Conservation (phyloP, 2,113 vertebrate species). For the Brachypteracias leptosomus region DNA sequence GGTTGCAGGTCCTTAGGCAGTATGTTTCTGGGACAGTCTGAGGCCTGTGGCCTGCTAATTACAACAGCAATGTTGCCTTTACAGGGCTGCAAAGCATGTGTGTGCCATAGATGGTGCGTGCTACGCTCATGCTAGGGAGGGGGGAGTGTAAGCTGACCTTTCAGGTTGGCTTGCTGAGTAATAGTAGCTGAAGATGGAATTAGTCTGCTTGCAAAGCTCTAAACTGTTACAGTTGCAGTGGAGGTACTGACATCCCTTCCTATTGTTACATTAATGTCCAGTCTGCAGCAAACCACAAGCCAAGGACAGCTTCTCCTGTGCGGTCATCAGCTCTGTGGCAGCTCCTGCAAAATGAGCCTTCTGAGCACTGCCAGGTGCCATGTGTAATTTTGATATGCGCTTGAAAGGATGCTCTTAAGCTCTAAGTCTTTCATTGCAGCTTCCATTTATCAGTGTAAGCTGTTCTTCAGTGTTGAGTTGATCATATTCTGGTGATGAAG, state of each 20-base stretch:
- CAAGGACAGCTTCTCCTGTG: not conserved
- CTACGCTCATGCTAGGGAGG: fast-evolving
- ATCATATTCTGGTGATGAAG: not conserved
- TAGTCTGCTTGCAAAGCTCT: not conserved
- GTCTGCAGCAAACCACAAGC: not conserved
- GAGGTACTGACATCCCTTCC: not conserved
- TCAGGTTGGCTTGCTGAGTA: not conserved
- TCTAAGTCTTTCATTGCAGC: not conserved
- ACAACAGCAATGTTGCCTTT: not conserved
- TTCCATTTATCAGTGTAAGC: not conserved
- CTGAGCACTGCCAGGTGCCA: not conserved
- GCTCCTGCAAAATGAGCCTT: not conserved
- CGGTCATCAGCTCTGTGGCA: not conserved
- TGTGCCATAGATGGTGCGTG: not conserved
- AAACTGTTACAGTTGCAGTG: not conserved
- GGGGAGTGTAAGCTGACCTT: not conserved
- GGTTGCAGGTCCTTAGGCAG: not conserved
- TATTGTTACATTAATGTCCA: not conserved
- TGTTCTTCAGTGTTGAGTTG: not conserved
- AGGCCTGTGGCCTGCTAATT: not conserved
- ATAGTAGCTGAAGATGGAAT: not conserved
- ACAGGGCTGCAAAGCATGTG: not conserved
- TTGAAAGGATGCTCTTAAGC: not conserved
- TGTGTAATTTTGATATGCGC: not conserved
- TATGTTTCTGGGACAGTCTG: not conserved